phyloP scores from a whole-genome alignment of 2,797 vertebrate genomes.

The Phoeniculus purpureus region DNA sequence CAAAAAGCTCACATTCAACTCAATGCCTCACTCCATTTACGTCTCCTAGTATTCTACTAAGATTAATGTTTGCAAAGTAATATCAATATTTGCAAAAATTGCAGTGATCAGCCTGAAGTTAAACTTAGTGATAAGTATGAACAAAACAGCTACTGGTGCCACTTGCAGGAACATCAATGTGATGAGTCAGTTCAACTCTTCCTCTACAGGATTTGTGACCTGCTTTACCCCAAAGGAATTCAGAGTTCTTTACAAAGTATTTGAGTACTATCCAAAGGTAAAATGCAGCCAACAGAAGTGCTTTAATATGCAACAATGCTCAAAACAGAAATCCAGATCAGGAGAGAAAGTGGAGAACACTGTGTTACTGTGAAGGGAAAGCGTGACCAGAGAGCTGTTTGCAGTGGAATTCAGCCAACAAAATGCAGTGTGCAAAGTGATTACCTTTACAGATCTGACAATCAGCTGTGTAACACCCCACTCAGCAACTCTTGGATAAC shows the following conservation, averaged over 20 bases:
- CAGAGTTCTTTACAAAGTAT: background rate
- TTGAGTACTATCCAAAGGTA: background rate
- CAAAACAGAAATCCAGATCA: background rate
- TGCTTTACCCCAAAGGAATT: slow-evolving; percentile 21
- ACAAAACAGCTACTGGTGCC: background rate
- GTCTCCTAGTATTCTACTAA: background rate
- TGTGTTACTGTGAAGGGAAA: background rate
- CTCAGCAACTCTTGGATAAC: background rate
- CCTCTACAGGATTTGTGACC: background rate
- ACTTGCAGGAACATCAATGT: background rate
- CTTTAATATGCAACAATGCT: background rate
- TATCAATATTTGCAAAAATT: background rate
- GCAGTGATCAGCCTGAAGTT: background rate
- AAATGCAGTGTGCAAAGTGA: no score
- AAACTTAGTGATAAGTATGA: background rate
- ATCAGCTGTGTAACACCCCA: background rate
- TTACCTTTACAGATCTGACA: background rate
- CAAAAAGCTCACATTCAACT: background rate
- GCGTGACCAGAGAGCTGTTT: background rate
- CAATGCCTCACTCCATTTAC: background rate
- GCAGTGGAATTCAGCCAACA: background rate
- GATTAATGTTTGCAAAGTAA: background rate
- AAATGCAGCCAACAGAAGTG: background rate
- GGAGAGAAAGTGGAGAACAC: background rate
- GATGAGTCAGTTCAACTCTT: background rate